Conservation (phyloP, 35 echinoderm and acorn worm species). For the Antedon bifida region DNA sequence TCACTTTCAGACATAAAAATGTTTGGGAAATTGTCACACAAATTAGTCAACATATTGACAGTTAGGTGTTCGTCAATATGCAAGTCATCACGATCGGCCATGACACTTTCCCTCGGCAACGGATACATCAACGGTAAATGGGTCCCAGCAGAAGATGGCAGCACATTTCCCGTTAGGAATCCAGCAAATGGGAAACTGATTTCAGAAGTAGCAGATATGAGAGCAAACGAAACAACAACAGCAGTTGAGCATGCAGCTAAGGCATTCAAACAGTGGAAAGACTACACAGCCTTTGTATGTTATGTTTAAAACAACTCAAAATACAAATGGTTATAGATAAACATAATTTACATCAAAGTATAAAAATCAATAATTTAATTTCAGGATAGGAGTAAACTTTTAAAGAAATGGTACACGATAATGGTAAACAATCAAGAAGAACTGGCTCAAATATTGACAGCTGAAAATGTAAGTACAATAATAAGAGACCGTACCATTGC, state of each 20-base stretch:
- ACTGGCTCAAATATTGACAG: slow-evolving; percentile 64
- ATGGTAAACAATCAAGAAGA: slow-evolving; percentile 62
- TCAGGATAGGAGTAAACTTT: slow-evolving; percentile 54
- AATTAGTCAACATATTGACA: not conserved
- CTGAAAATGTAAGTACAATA: slow-evolving; percentile 90
- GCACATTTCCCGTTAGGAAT: slow-evolving; percentile 63
- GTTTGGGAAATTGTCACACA: not conserved
- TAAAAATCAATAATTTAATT: not conserved
- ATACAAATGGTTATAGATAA: no score
- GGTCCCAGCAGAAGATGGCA: slow-evolving; percentile 37
- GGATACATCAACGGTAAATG: slow-evolving; percentile 67
- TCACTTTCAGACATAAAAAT: not conserved
- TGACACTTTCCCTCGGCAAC: slow-evolving; percentile 4
- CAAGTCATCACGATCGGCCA: not conserved
- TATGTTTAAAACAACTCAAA: no score
- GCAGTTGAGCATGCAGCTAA: slow-evolving; percentile 59
- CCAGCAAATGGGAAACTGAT: slow-evolving; percentile 57
- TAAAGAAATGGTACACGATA: slow-evolving; percentile 46
- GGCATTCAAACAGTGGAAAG: slow-evolving; percentile 57
- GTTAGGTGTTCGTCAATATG: not conserved
- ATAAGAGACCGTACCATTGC: no score
- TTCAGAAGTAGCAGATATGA: slow-evolving; percentile 34
- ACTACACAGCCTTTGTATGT: slow-evolving; percentile 56
- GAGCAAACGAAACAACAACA: slow-evolving; percentile 35
- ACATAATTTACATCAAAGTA: no score